Conservation (phyloP, 1,140 invertebrate genomes). For the Holcopasites calliopsidis region DNA sequence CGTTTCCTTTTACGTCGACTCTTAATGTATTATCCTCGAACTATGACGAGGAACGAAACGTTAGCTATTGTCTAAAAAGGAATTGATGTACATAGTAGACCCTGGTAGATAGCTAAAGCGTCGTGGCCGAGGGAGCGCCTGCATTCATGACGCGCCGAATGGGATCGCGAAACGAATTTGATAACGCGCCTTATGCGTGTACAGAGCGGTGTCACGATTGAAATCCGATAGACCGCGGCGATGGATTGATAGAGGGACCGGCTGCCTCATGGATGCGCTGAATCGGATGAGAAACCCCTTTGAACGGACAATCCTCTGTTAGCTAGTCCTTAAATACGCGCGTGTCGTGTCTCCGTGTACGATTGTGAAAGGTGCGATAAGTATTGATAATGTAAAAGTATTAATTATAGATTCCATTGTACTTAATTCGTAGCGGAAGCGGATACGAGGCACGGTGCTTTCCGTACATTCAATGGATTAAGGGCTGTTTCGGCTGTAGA, state of each 20-base stretch:
- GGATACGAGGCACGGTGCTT: slow-evolving; percentile 41
- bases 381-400: too few species aligned
- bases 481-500: neutral
- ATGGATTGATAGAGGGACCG: neutral
- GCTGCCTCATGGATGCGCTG: slow-evolving; percentile 55
- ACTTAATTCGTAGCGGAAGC: neutral
- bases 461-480: neutral
- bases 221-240: neutral
- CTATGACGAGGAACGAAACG: slow-evolving; percentile 40
- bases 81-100: slow-evolving; percentile 74
- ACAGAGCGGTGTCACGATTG: neutral
- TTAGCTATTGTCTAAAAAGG: slow-evolving; percentile 72
- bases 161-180: neutral
- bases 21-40: neutral
- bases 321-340: slow-evolving; percentile 59
- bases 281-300: slow-evolving; percentile 64
- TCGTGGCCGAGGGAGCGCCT: slow-evolving; percentile 60
- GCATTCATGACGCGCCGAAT: slow-evolving; percentile 45
- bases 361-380: slow-evolving; percentile 64
- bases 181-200: neutral
- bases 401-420: too few species aligned
- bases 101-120: slow-evolving; percentile 62
- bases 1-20: neutral
- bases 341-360: slow-evolving; percentile 52
- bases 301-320: slow-evolving; percentile 67